Percentiles rank a stretch among this genome's conserved stretches.
Conservation (phyloP, 2,888 invertebrate species). For the Listrodromus nycthemerus region DNA sequence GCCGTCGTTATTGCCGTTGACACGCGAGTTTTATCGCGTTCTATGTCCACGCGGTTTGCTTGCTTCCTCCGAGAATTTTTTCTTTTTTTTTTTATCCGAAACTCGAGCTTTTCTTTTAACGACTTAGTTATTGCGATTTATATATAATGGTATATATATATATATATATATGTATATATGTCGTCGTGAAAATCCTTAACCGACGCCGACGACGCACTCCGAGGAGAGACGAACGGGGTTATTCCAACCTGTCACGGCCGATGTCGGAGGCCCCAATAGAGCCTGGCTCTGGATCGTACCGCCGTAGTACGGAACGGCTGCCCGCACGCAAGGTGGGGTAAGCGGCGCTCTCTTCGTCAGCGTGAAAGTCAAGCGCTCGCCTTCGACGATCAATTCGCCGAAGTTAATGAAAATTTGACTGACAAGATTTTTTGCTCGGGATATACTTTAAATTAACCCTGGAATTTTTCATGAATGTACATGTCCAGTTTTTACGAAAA, state of each 20-base stretch:
- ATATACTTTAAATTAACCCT: slow-evolving; percentile 11
- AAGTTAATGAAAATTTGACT: slow-evolving; percentile 22
- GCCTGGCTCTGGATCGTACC: slow-evolving; percentile 52
- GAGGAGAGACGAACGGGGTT: slow-evolving; percentile 64
- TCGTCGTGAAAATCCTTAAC: slow-evolving; percentile 42
- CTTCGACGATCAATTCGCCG: slow-evolving; percentile 32
- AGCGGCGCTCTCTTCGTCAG: slow-evolving; percentile 48
- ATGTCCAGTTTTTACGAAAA: not conserved
- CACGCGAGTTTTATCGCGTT: slow-evolving; percentile 9
- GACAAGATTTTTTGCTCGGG: not conserved
- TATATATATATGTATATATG: slow-evolving; percentile 17
- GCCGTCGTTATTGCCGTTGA: slow-evolving; percentile 11
- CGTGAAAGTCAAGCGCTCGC: slow-evolving; percentile 67
- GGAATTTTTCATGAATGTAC: slow-evolving; percentile 41
- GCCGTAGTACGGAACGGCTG: slow-evolving; percentile 66
- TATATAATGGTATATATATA: not conserved
- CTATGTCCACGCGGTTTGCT: slow-evolving; percentile 4
- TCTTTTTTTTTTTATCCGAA: not conserved
- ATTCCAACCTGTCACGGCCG: slow-evolving; percentile 76
- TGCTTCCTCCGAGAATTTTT: not conserved
- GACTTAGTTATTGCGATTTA: slow-evolving; percentile 12
- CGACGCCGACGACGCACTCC: slow-evolving; percentile 60
- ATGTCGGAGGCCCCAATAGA: slow-evolving; percentile 75
- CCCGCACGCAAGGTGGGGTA: slow-evolving; percentile 71
- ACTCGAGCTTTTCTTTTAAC: not conserved